phyloP scores from a whole-genome alignment of 2,888 invertebrate species.

The Trileptium ribeirensis region DNA sequence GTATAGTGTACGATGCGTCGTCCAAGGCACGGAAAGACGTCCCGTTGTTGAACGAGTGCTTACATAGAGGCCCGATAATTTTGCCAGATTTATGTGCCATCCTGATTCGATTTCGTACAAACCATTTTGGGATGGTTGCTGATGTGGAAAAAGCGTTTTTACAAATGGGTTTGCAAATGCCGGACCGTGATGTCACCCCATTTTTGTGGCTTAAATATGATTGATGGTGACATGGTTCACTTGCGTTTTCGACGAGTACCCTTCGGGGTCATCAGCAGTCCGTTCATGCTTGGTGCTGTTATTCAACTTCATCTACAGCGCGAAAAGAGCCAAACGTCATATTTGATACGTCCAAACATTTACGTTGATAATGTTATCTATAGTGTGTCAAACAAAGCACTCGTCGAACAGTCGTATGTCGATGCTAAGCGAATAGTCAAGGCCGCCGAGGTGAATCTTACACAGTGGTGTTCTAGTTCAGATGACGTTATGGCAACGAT shows the following conservation, averaged over 20 bases:
- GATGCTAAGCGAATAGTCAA: slow-evolving; percentile 29
- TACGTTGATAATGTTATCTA: slow-evolving; percentile 34
- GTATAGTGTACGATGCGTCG: too few species aligned
- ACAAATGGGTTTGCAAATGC: too few species aligned
- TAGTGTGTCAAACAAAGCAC: background rate
- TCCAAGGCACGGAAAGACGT: too few species aligned
- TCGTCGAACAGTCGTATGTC: slow-evolving; percentile 12
- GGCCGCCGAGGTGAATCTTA: slow-evolving; percentile 14
- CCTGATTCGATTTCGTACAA: slow-evolving; percentile 30
- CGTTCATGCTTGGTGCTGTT: slow-evolving; percentile 28
- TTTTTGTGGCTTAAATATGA: too few species aligned
- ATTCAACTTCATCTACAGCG: slow-evolving; percentile 4
- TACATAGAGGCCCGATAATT: slow-evolving; percentile 30
- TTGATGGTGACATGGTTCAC: slow-evolving; percentile 28
- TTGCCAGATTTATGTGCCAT: slow-evolving; percentile 26
- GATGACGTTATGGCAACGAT: background rate
- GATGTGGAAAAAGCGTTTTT: too few species aligned
- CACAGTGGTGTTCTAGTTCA: slow-evolving; percentile 16
- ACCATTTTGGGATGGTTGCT: slow-evolving; percentile 27
- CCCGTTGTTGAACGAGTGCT: slow-evolving; percentile 36
- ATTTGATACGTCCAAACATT: slow-evolving; percentile 22
- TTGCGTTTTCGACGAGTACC: slow-evolving; percentile 35
- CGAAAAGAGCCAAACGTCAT: background rate
- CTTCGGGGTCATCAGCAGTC: slow-evolving; percentile 32
- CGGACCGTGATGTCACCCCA: too few species aligned